Conservation (phyloP, 1,140 invertebrate genomes). For the Drusus annulatus region DNA sequence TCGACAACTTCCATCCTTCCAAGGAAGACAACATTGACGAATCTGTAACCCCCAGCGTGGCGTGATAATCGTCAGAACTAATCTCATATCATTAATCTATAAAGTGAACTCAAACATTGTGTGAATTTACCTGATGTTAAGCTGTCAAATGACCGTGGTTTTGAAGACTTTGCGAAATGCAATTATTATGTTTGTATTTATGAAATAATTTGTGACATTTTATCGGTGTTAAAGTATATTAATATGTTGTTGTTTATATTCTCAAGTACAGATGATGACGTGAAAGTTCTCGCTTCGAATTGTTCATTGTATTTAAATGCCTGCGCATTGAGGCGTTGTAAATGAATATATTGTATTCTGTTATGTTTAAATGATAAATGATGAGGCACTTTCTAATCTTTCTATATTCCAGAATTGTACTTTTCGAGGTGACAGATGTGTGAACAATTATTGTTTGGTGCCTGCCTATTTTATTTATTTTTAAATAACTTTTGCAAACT, state of each 20-base stretch:
- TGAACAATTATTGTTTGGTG: too few relatives aligned
- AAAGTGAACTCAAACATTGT: constrained; percentile 27
- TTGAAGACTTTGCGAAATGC: background rate
- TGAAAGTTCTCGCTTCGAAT: constrained; percentile 12
- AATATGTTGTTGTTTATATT: constrained; percentile 37
- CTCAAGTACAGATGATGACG: background rate
- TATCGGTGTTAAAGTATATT: constrained; percentile 35
- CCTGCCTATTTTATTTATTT: too few relatives aligned
- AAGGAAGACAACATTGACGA: constrained; percentile 52
- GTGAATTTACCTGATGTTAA: background rate
- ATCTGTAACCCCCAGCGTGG: constrained; percentile 52
- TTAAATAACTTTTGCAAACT: too few relatives aligned
- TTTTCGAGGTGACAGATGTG: too few relatives aligned
- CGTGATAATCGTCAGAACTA: constrained; percentile 52
- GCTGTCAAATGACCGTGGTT: background rate
- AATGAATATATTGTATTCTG: constrained; percentile 3
- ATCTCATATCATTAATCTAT: constrained; percentile 44
- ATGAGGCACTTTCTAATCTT: background rate
- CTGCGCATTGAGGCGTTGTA: background rate
- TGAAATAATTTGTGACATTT: constrained; percentile 34
- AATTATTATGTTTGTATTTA: constrained; percentile 10
- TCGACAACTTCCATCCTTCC: constrained; percentile 28
- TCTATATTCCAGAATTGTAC: background rate
- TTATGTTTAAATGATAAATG: constrained; percentile 14
- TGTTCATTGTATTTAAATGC: background rate